Evolutionary conservation across 2,113 vertebrate species (phyloP), one percentile per base, ranked within the genome.

Genomic region (Neotragus pygmaeus): DNA sequence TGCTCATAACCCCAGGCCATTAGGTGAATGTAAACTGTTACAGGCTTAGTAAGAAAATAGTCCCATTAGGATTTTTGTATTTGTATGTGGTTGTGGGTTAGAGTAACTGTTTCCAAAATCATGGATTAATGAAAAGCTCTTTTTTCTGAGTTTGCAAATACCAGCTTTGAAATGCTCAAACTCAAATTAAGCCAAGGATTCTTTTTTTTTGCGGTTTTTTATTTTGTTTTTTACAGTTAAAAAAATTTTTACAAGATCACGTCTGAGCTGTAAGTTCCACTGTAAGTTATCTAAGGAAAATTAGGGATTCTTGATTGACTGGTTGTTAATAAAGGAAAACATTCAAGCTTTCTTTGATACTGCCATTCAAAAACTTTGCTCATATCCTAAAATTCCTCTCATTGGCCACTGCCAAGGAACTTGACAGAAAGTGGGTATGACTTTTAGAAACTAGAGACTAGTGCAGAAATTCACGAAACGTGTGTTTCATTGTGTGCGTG

Each of bases 21-120:
- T 99, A 99, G 98, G 98, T 98, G 98, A 99, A 99, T 97, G 98
- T 99, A 99, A 99, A 99, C 98, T 99, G 98, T 99, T 99, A 99
- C 98, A 98, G 97, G 98, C 98, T 98, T 98, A 98, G 98, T 98
- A 99, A 99, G 96, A 99, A 99, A 99, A 99, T 98, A 98, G 98
- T 99, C 99, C 98, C 99, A 99, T 99, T 99, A 99, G 99, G 98
- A 98, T 98, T 99, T 99, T 99, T 99, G 98, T 98, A 98, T 98
- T 99, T 98, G 98, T 98, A 98, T 98, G 97, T 97, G 97, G 98
- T 98, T 98, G 98, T 96, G 97, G 97, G 97, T 98, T 98, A 98
- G 94, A 96, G 97, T 98, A 96, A 98, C 98, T 98, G 98, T 98
- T 99, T 99, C 98, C 93, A 99, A 98, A 98, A 98, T 97, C 97